These are phyloP conservation scores for Drosophila kanekoi DNA, from an alignment of 2,888 invertebrate genomes.

Conservation along the genomic window DNA sequence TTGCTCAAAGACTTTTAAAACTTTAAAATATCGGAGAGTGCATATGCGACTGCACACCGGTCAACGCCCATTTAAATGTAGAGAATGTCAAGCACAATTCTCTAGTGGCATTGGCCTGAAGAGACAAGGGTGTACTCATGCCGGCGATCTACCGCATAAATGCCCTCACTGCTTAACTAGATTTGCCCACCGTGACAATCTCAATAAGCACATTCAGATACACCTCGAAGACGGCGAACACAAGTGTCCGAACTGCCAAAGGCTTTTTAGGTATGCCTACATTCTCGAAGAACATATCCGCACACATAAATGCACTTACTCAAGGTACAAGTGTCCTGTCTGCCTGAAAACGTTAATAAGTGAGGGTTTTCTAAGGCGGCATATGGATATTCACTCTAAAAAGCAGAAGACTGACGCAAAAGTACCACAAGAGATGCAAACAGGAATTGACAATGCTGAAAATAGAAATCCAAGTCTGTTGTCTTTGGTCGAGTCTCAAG, in stretches of 20 bases:
- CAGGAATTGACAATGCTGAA: not conserved
- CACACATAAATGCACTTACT: not conserved
- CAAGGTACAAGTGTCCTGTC: not conserved
- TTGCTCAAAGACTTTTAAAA: not conserved
- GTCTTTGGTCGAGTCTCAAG: not conserved
- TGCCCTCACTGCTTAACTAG: constrained; percentile 1
- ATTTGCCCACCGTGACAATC: not conserved
- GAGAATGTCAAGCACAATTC: not conserved
- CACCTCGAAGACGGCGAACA: not conserved
- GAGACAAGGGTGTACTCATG: not conserved
- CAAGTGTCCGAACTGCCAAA: not conserved
- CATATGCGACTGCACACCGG: constrained; percentile 11
- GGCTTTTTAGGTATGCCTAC: not conserved
- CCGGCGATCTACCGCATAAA: not conserved
- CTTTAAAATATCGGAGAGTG: too few relatives aligned
- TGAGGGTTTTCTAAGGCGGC: too few relatives aligned
- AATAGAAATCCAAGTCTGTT: not conserved
- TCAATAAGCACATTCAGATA: not conserved
- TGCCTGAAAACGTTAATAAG: not conserved
- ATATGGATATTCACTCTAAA: too few relatives aligned
- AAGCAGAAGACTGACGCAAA: too few relatives aligned
- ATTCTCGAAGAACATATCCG: not conserved
- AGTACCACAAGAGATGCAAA: not conserved
- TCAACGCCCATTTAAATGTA: constrained; percentile 8
- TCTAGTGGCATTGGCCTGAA: not conserved